phyloP scores from a whole-genome alignment of 2,113 vertebrate genomes.

The Zeus faber region DNA sequence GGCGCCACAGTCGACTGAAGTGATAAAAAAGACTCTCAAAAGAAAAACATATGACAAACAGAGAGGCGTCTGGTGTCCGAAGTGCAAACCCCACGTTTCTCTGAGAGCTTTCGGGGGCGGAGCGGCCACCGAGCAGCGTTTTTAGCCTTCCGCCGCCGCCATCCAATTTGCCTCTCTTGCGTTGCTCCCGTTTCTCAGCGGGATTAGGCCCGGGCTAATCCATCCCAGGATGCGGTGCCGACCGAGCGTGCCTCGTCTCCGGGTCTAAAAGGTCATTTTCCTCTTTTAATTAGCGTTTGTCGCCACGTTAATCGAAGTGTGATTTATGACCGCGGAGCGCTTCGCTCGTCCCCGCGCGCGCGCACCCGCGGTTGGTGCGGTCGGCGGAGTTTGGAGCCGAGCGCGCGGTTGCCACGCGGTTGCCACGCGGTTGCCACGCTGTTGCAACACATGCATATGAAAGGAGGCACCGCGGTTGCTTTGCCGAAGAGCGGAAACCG shows the following conservation, averaged over 20 bases:
- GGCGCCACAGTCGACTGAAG: too few species aligned
- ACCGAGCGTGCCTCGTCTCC: slow-evolving; percentile 50
- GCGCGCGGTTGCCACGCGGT: too few species aligned
- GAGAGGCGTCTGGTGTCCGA: too few species aligned
- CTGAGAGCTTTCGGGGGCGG: too few species aligned
- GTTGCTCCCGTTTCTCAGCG: slow-evolving; percentile 9
- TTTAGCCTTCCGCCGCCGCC: not conserved
- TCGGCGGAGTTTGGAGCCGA: slow-evolving; percentile 33
- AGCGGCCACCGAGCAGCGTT: too few species aligned
- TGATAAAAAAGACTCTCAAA: too few species aligned
- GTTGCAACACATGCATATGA: too few species aligned
- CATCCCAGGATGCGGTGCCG: slow-evolving; percentile 59
- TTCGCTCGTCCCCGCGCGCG: slow-evolving; percentile 41
- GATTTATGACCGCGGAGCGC: slow-evolving; percentile 63
- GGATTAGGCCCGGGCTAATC: slow-evolving; percentile 51
- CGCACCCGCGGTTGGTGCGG: slow-evolving; percentile 24
- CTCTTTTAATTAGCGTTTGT: slow-evolving; percentile 71
- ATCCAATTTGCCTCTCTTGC: not conserved
- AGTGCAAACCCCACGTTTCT: too few species aligned
- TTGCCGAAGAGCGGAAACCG: too few species aligned
- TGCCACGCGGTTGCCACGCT: too few species aligned
- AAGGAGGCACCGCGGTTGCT: too few species aligned
- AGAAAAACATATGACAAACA: too few species aligned
- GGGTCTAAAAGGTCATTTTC: slow-evolving; percentile 73
- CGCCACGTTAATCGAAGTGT: slow-evolving; percentile 64